Percentiles rank a stretch among this genome's conserved stretches.
phyloP scores from a whole-genome alignment of 2,888 invertebrate genomes.

The Noctua janthe region DNA sequence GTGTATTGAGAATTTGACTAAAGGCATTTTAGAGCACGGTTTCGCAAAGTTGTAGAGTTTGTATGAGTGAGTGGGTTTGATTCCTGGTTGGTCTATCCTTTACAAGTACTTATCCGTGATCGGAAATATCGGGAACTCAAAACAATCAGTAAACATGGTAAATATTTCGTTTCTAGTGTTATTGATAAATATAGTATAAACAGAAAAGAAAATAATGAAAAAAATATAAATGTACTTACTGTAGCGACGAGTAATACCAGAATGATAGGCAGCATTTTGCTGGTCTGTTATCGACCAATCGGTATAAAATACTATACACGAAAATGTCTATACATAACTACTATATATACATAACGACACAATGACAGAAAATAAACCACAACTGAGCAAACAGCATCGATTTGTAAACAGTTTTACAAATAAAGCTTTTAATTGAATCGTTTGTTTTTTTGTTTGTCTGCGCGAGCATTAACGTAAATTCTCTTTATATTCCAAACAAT shows the following conservation, averaged over 20 bases:
- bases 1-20: constrained; percentile 38
- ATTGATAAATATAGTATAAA: too few species aligned
- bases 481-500: constrained; percentile 76
- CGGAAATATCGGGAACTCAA: too few species aligned
- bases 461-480: constrained; percentile 71
- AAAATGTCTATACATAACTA: constrained; percentile 57
- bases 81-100: not conserved
- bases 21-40: constrained; percentile 2
- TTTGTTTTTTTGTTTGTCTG: constrained; percentile 73
- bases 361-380: constrained; percentile 72
- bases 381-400: constrained; percentile 77
- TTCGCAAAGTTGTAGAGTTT: not conserved
- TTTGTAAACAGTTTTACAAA: constrained; percentile 66
- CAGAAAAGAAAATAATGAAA: constrained; percentile 3
- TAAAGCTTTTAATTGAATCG: constrained; percentile 80
- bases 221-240: constrained; percentile 75
- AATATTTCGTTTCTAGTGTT: too few species aligned
- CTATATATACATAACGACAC: constrained; percentile 83
- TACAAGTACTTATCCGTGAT: not conserved
- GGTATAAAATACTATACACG: constrained; percentile 89
- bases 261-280: constrained; percentile 83
- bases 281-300: constrained; percentile 81
- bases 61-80: not conserved
- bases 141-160: too few species aligned
- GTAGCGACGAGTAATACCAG: constrained; percentile 81